phyloP scores from a whole-genome alignment of 2,113 vertebrate genomes.

The Gobius niger region DNA sequence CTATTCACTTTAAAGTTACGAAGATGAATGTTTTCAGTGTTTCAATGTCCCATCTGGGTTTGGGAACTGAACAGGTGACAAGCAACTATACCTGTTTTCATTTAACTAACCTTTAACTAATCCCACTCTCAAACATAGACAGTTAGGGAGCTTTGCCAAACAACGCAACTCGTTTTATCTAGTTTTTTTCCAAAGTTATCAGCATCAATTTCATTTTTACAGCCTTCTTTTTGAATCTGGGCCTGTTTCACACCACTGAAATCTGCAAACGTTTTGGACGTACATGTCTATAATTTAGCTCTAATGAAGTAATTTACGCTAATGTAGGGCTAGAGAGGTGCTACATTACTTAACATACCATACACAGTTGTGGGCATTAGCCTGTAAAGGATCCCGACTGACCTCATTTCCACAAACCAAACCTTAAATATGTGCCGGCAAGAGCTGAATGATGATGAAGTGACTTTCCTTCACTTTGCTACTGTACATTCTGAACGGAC shows the following conservation, averaged over 20 bases:
- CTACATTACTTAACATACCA: constrained; percentile 3
- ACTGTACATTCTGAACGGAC: constrained; percentile 33
- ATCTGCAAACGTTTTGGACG: background rate
- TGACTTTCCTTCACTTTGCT: constrained; percentile 16
- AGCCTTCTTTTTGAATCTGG: background rate
- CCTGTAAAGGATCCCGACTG: constrained; percentile 6
- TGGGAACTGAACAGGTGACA: too few species aligned
- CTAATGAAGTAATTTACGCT: constrained; percentile 10
- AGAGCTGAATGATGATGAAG: constrained; percentile 16
- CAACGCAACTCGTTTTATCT: too few species aligned
- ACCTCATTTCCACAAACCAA: background rate
- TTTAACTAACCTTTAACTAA: too few species aligned
- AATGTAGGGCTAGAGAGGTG: background rate
- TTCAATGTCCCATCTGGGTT: too few species aligned
- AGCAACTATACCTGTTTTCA: background rate
- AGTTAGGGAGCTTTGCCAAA: too few species aligned
- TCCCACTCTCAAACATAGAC: too few species aligned
- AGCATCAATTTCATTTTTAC: too few species aligned
- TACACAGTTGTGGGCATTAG: constrained; percentile 5
- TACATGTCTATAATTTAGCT: background rate
- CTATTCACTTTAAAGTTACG: too few species aligned
- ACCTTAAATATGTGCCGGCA: background rate
- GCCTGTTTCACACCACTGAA: background rate
- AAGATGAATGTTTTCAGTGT: too few species aligned
- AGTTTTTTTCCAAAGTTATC: too few species aligned